A percentile compares a stretch with the other conserved stretches of the same genome.
Evolutionary conservation across 2,888 invertebrate species (phyloP).

Genomic region (Quadriops clusia): DNA sequence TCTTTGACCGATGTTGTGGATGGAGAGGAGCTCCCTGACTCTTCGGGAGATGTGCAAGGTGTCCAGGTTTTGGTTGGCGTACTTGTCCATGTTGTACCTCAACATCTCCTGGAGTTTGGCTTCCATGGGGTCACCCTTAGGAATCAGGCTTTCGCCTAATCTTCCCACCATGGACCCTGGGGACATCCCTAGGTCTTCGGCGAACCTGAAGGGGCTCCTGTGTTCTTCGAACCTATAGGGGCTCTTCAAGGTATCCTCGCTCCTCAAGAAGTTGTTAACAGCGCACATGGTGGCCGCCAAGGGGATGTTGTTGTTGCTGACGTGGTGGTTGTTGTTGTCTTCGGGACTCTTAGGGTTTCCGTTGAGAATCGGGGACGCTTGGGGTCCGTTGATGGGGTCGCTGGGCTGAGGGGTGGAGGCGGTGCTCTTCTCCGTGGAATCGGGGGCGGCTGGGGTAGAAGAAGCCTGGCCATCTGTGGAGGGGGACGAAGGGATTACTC

Average conservation of each 20-base stretch:
- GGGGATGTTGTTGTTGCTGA: conserved; percentile 41
- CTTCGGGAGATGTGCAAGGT: conserved; percentile 89
- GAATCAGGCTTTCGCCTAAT: conserved; percentile 80
- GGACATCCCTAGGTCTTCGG: conserved; percentile 66
- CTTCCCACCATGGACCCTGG: conserved; percentile 76
- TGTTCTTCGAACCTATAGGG: conserved; percentile 77
- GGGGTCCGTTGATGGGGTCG: conserved; percentile 28
- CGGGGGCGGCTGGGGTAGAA: conserved; percentile 36
- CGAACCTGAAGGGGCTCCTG: conserved; percentile 68
- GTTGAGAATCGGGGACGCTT: conserved; percentile 27
- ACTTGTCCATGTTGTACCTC: conserved; percentile 91
- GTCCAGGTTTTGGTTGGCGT: conserved; percentile 85
- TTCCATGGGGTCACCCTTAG: conserved; percentile 89
- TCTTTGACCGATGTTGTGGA: conserved; percentile 97
- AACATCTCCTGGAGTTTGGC: conserved; percentile 87
- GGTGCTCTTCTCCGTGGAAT: conserved; percentile 33
- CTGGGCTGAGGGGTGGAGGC: conserved; percentile 42
- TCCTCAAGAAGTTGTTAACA: conserved; percentile 33
- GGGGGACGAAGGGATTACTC: conserved; percentile 23
- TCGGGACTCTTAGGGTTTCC: conserved; percentile 44
- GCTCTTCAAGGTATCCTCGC: conserved; percentile 42
- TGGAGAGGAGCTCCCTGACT: conserved; percentile 85
- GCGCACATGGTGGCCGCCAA: conserved; percentile 38
- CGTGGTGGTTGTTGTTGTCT: conserved; percentile 40
- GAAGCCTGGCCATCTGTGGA: conserved; percentile 24